phyloP scores from a whole-genome alignment of 2,888 invertebrate species.

The Erpobdella octoculata region DNA sequence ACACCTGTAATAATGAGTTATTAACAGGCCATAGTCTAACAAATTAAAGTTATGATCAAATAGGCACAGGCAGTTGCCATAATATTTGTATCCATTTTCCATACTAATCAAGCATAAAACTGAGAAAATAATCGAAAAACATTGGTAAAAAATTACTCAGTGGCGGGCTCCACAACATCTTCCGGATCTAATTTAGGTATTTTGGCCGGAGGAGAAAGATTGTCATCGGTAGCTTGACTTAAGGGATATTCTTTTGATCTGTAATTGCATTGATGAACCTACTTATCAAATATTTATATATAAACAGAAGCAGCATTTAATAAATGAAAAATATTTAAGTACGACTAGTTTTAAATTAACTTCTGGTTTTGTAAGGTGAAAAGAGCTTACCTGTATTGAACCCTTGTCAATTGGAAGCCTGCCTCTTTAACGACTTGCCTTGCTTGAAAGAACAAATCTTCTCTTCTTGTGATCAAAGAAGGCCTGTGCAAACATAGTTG shows the following conservation, averaged over 20 bases:
- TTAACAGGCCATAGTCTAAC: too few species aligned
- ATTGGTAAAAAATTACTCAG: too few species aligned
- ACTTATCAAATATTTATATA: background rate
- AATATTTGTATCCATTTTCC: too few species aligned
- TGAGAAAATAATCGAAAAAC: too few species aligned
- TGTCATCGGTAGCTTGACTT: background rate
- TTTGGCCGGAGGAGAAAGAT: background rate
- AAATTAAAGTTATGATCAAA: too few species aligned
- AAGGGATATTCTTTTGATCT: slow-evolving; percentile 6
- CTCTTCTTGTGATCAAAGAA: slow-evolving; percentile 83
- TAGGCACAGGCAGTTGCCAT: too few species aligned
- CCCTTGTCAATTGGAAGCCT: slow-evolving; percentile 14
- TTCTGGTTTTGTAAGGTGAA: background rate
- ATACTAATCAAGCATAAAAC: too few species aligned
- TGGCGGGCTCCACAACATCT: too few species aligned
- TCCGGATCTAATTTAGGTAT: background rate
- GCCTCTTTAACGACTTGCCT: slow-evolving; percentile 21
- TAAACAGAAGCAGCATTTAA: too few species aligned
- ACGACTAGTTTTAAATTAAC: too few species aligned
- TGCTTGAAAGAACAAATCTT: slow-evolving; percentile 76
- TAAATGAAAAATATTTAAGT: too few species aligned
- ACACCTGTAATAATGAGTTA: too few species aligned
- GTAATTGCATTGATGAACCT: background rate
- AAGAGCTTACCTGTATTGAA: background rate
- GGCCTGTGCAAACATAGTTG: slow-evolving; percentile 89